Base-by-base conservation (phyloP, 2,888 invertebrate species). In the Hydriomena furcata region DNA sequence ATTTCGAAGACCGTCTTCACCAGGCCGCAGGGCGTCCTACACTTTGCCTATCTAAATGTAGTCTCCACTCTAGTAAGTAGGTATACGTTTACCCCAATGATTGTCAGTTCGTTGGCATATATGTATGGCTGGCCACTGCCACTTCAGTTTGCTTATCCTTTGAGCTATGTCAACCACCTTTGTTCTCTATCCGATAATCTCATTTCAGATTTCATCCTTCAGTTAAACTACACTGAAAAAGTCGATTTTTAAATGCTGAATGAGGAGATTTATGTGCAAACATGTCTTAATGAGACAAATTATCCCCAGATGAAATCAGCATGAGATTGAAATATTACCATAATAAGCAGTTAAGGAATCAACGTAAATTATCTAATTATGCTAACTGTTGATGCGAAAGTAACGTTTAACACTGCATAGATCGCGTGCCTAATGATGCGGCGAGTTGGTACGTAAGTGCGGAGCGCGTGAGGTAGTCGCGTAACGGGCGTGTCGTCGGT, bases 401-500 rank as follows among this genome's bases (percentile, higher is more conserved):
- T 34, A 44, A 30, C 43, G 37, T 41, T 44, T 51, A 35, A 21
- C 45, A 27, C 52, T 24, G 42, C 55, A 47, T 52, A 50, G 53
- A 66, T 63, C 61, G 55, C 57, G 43, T 53, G 55, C 42, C 52
- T 21, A 32, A 48, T 55, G 55, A 49, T 45, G 48, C 60, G 40
- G 48, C 37, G 51, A 51, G 43, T n/a, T n/a, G n/a, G n/a, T 60
- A 35, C 43, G 44, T 42, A 51, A 54, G 41, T 36, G 47, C 11
- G 31, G 12, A 36, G 36, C 2, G 36, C 40, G 44, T 45, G 25
- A 41, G 50, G 30, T 58, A 5, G 43, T 59, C 49, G 62, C 58
- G 52, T 63, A 66, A 68, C 60, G 51, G 57, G 54, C 51, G 25
- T 37, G 55, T 53, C 52, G 54, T 47, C n/a, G n/a, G n/a, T n/a